phyloP scores from a whole-genome alignment of 2,113 vertebrate species.

The Phoenicopterus ruber region DNA sequence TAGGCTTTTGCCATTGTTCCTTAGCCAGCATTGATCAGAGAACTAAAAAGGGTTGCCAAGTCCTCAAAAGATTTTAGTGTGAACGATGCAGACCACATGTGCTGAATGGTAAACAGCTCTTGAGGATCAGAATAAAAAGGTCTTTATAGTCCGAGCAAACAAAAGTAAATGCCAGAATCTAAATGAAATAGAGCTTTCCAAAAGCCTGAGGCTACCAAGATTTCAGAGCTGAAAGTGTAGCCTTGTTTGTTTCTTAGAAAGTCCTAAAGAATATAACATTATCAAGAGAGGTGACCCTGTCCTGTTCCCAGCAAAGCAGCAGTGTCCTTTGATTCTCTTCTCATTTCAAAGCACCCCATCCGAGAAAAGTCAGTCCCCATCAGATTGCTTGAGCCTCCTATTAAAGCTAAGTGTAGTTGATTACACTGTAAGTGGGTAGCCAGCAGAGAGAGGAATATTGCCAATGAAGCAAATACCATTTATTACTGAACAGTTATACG shows the following conservation, averaged over 20 bases:
- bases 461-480: background rate
- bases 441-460: background rate
- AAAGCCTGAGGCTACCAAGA: constrained; percentile 35
- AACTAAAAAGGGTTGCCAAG: background rate
- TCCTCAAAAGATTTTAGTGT: constrained; percentile 12
- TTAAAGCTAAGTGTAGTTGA: background rate
- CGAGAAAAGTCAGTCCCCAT: background rate
- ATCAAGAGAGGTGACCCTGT: background rate
- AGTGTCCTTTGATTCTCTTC: background rate
- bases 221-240: background rate
- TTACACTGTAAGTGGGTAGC: background rate
- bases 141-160: constrained; percentile 61
- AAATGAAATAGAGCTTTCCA: constrained; percentile 39
- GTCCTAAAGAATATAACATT: background rate
- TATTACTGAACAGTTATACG: background rate
- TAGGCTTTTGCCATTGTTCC: constrained; percentile 9
- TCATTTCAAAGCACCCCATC: background rate
- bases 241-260: constrained; percentile 3
- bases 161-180: constrained; percentile 53
- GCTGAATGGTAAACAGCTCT: constrained; percentile 64
- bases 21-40: background rate
- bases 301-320: background rate
- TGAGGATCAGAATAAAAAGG: constrained; percentile 60
- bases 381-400: background rate
- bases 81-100: constrained; percentile 57